These are phyloP conservation scores for Polypedilum vanderplanki DNA, from an alignment of 1,140 invertebrate genomes.

Conservation along the genomic window DNA sequence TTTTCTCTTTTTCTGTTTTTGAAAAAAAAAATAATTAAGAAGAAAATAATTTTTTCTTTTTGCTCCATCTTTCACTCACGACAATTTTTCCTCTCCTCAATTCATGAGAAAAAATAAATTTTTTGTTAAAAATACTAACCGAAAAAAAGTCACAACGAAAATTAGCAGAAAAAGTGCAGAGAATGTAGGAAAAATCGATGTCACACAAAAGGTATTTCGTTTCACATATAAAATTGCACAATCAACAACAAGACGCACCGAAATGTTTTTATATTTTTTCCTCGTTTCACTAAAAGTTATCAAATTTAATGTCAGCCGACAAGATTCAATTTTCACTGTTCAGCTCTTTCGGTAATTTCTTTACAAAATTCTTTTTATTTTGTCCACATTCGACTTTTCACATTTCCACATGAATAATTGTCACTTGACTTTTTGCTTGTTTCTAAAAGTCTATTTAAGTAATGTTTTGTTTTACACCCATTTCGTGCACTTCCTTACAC, in stretches of 20 bases:
- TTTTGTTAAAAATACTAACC: constrained; percentile 6
- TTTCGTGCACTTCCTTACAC: constrained; percentile 1
- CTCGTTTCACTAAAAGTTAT: background rate
- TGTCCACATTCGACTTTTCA: too few relatives aligned
- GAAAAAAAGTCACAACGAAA: background rate
- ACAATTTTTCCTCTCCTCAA: background rate
- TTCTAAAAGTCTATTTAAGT: too few relatives aligned
- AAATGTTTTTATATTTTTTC: background rate
- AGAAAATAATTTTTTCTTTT: background rate
- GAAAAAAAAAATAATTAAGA: background rate
- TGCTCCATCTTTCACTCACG: constrained; percentile 1
- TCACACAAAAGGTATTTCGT: background rate
- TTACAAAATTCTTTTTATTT: too few relatives aligned
- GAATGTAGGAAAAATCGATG: constrained; percentile 6
- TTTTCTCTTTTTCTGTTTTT: background rate
- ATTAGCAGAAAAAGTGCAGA: constrained; percentile 12
- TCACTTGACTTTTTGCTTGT: too few relatives aligned
- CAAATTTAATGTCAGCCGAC: constrained; percentile 16
- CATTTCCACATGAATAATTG: too few relatives aligned
- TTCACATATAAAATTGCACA: constrained; percentile 19
- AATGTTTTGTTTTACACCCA: background rate
- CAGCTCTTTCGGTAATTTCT: too few relatives aligned
- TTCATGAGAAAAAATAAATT: background rate
- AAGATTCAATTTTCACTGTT: background rate
- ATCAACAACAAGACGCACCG: background rate